Evolutionary conservation across 2,797 vertebrate genomes (phyloP), one percentile per base, ranked within the genome.

Genomic region (Molossus molossus): DNA sequence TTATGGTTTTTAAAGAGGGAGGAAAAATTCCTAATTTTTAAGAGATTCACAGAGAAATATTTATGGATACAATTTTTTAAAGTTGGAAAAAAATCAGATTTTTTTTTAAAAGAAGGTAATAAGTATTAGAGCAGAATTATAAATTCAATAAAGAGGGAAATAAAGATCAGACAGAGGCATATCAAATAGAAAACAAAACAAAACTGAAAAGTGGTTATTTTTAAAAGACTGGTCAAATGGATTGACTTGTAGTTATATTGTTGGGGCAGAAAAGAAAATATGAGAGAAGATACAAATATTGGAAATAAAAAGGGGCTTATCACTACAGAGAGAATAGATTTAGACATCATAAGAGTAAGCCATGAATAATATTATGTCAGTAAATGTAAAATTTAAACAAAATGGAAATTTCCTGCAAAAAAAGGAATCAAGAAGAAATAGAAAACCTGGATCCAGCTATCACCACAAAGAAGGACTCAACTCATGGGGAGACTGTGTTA

Each of bases 71-170:
- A 84, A 53, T 6, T 45, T 62, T 60, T 83, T 83, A 12, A 82
- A 93, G 15, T 80, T 64, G 70, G 80, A 20, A 65, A 14, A 87
- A 87, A 86, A 50, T 57, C 23, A 86, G 29, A 86, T 10, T 27
- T 23, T 27, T 87, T 67, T 83, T 92, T n/a, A 90, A 79, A 58
- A 70, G n/a, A 86, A 67, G 50, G 3, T 85, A 64, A 86, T 77
- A 91, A 75, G 40, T 75, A 25, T 45, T 84, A 67, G 15, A 75
- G 8, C 45, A 91, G 6, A 96, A 79, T 50, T 50, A 18, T 70
- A 72, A 58, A 77, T 29, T 70, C 29, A 81, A 33, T 70, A 77
- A 55, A 88, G 57, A 88, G 91, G 9, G 75, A n/a, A 83, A 65
- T 69, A 72, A 70, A 93, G 58, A 33, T 75, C 62, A 70, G 33